Percentiles rank a stretch among this genome's conserved stretches.
phyloP scores from a whole-genome alignment of 2,888 invertebrate species.

The Leucoma salicis region DNA sequence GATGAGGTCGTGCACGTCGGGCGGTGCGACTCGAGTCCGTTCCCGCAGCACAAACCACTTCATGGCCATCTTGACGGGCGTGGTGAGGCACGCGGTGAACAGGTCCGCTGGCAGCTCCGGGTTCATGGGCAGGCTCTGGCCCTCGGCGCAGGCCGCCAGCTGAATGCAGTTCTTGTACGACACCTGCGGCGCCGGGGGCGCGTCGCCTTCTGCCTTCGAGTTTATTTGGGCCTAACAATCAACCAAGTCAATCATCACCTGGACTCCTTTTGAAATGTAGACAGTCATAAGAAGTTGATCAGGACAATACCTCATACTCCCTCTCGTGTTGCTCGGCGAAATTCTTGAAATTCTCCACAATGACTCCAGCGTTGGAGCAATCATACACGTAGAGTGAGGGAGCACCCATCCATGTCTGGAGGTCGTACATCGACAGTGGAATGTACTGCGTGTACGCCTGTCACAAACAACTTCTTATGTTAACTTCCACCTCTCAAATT shows the following conservation, averaged over 20 bases:
- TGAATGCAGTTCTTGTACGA: slow-evolving; percentile 96
- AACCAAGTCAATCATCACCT: too few relatives aligned
- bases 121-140: slow-evolving; percentile 97
- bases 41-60: slow-evolving; percentile 96
- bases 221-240: slow-evolving; percentile 3
- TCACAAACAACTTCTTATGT: not conserved
- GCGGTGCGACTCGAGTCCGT: slow-evolving; percentile 89
- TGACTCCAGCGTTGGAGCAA: slow-evolving; percentile 98
- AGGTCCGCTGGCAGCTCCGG: slow-evolving; percentile 98
- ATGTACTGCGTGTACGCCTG: slow-evolving; percentile 99
- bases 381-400: slow-evolving; percentile 99
- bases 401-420: slow-evolving; percentile 99
- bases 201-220: slow-evolving; percentile 15
- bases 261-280: too few relatives aligned
- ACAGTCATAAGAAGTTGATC: too few relatives aligned
- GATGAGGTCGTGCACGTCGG: slow-evolving; percentile 91
- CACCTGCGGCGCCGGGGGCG: slow-evolving; percentile 53
- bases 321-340: slow-evolving; percentile 96
- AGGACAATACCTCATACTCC: slow-evolving; percentile 76
- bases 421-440: slow-evolving; percentile 98
- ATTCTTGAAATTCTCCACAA: slow-evolving; percentile 93
- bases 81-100: slow-evolving; percentile 98
- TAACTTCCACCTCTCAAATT: too few relatives aligned
- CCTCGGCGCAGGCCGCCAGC: slow-evolving; percentile 96
- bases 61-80: slow-evolving; percentile 97